A percentile compares a stretch with the other conserved stretches of the same genome.
These are phyloP conservation scores for Excalfactoria chinensis DNA, from an alignment of 2,113 vertebrate genomes.

Conservation along the genomic window DNA sequence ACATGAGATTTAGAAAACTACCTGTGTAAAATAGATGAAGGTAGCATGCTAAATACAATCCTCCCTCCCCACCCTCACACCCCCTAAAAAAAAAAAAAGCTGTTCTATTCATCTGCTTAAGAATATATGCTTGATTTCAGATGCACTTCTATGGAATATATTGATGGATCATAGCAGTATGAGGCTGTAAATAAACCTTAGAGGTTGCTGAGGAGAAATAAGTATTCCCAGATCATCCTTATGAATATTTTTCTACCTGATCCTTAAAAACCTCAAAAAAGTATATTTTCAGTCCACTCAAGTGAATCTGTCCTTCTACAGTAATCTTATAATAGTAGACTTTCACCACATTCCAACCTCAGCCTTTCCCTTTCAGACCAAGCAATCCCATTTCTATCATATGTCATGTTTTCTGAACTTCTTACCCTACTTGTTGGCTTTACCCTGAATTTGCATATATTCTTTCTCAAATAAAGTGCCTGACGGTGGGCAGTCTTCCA, in stretches of 20 bases:
- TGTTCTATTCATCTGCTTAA: background rate
- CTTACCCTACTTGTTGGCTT: background rate
- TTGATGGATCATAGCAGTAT: background rate
- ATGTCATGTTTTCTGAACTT: background rate
- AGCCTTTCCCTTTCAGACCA: background rate
- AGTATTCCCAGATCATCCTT: background rate
- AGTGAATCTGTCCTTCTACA: background rate
- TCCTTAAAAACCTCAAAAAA: background rate
- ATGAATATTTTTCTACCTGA: background rate
- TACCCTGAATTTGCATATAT: background rate
- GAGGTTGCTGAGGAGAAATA: background rate
- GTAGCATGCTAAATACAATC: background rate
- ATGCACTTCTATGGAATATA: background rate
- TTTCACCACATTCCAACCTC: background rate
- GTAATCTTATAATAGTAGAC: slow-evolving; percentile 4
- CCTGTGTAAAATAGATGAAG: background rate
- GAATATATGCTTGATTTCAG: background rate
- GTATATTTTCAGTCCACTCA: background rate
- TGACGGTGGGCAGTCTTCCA: background rate
- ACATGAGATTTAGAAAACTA: background rate
- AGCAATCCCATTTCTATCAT: background rate
- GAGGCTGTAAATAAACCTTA: background rate
- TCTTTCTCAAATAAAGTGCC: background rate
- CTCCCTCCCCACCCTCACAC: too few relatives aligned
- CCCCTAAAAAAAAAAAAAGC: background rate